Percentiles rank a stretch among this genome's conserved stretches.
Conservation (phyloP, 2,797 vertebrate genomes). For the Trematocara caparti region DNA sequence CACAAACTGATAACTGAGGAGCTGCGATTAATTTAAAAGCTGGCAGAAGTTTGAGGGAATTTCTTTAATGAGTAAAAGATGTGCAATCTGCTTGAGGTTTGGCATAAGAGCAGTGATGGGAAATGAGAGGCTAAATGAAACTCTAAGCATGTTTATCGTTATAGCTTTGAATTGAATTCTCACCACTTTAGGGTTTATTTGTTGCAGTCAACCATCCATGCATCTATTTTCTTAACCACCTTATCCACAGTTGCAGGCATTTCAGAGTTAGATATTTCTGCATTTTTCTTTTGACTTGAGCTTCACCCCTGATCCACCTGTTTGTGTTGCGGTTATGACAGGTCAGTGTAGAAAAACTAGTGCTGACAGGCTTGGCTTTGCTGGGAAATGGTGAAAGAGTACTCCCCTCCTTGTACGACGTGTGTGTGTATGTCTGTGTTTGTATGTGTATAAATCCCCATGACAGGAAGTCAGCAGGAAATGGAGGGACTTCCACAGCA, state of each 20-base stretch:
- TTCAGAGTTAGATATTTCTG: slow-evolving; percentile 31
- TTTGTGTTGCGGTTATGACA: slow-evolving; percentile 66
- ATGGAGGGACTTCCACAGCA: slow-evolving; percentile 77
- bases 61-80: slow-evolving; percentile 45
- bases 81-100: slow-evolving; percentile 30
- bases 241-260: neutral
- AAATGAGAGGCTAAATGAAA: slow-evolving; percentile 38
- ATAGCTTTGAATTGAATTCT: slow-evolving; percentile 4
- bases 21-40: slow-evolving; percentile 44
- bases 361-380: slow-evolving; percentile 64
- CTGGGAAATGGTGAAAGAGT: slow-evolving; percentile 57
- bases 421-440: slow-evolving; percentile 18
- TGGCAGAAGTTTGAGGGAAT: slow-evolving; percentile 27
- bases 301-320: slow-evolving; percentile 61
- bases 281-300: slow-evolving; percentile 44
- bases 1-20: slow-evolving; percentile 19
- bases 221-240: neutral
- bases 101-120: slow-evolving; percentile 11
- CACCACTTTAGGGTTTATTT: neutral
- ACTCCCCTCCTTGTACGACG: slow-evolving; percentile 27
- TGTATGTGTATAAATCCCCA: slow-evolving; percentile 56
- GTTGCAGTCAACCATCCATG: neutral
- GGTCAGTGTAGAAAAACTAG: slow-evolving; percentile 64
- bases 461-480: slow-evolving; percentile 77
- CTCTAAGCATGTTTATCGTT: slow-evolving; percentile 5